phyloP scores from a whole-genome alignment of 35 echinoderm and acorn worm species.

The Patiria miniata region DNA sequence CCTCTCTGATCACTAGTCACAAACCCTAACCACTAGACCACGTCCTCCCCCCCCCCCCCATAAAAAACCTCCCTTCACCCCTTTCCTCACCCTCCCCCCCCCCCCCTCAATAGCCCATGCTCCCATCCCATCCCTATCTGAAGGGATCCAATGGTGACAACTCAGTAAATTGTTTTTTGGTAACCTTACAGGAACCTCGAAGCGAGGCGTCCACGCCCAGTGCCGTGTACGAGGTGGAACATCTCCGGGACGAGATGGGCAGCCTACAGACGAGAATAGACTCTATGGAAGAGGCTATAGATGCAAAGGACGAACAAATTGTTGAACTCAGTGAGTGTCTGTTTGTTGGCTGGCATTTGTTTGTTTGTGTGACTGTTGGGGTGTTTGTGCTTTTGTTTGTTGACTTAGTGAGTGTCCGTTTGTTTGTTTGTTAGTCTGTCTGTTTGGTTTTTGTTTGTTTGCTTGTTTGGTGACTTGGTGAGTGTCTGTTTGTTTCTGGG shows the following conservation, averaged over 20 bases:
- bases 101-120: too few relatives aligned
- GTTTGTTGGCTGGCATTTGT: too few relatives aligned
- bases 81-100: too few relatives aligned
- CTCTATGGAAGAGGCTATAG: constrained; percentile 75
- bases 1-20: too few relatives aligned
- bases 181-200: constrained; percentile 50
- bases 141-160: not conserved
- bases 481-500: constrained; percentile 1
- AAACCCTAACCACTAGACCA: too few relatives aligned
- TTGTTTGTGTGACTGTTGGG: too few relatives aligned
- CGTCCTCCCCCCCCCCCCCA: too few relatives aligned
- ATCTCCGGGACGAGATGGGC: constrained; percentile 75
- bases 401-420: constrained; percentile 72
- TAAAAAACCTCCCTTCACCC: too few relatives aligned
- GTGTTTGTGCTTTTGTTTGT: too few relatives aligned
- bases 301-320: constrained; percentile 85
- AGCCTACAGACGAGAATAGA: constrained; percentile 80
- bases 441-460: too few relatives aligned
- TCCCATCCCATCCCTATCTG: too few relatives aligned
- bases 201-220: constrained; percentile 86
- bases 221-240: constrained; percentile 85
- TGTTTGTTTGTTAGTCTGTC: too few relatives aligned
- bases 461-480: constrained; percentile 65
- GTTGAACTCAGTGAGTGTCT: constrained; percentile 83
- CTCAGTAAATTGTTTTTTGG: not conserved